These are phyloP conservation scores for Mycalesis mineus DNA, from an alignment of 2,888 invertebrate species.

Conservation along the genomic window DNA sequence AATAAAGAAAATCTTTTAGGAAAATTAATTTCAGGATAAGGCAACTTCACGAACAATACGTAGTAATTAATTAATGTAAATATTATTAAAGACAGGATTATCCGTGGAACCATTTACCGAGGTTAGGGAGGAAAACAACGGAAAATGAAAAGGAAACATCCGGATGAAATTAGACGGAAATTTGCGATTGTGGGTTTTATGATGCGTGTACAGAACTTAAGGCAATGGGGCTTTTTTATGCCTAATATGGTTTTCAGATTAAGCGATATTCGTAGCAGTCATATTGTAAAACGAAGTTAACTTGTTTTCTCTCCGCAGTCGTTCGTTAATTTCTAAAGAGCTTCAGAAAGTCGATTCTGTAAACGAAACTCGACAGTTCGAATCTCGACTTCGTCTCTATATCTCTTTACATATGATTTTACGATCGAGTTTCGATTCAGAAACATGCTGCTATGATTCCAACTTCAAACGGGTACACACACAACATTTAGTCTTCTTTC, in stretches of 20 bases:
- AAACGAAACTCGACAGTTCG: too few species aligned
- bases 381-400: too few species aligned
- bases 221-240: neutral
- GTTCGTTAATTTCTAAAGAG: too few species aligned
- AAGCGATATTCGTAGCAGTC: neutral
- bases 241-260: neutral
- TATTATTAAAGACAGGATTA: slow-evolving; percentile 7
- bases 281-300: too few species aligned
- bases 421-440: too few species aligned
- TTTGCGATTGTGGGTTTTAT: slow-evolving; percentile 5
- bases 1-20: neutral
- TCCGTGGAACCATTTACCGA: slow-evolving; percentile 2
- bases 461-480: too few species aligned
- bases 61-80: slow-evolving; percentile 7
- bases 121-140: slow-evolving; percentile 7
- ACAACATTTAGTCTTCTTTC: too few species aligned
- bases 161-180: slow-evolving; percentile 4
- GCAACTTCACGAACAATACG: slow-evolving; percentile 1
- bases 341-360: too few species aligned
- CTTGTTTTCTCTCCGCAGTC: too few species aligned
- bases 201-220: slow-evolving; percentile 1
- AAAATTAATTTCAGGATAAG: neutral
- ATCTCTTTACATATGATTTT: too few species aligned
- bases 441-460: too few species aligned
- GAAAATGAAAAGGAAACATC: slow-evolving; percentile 10